phyloP scores from a whole-genome alignment of 2,113 vertebrate genomes.

The Heliornis fulica region DNA sequence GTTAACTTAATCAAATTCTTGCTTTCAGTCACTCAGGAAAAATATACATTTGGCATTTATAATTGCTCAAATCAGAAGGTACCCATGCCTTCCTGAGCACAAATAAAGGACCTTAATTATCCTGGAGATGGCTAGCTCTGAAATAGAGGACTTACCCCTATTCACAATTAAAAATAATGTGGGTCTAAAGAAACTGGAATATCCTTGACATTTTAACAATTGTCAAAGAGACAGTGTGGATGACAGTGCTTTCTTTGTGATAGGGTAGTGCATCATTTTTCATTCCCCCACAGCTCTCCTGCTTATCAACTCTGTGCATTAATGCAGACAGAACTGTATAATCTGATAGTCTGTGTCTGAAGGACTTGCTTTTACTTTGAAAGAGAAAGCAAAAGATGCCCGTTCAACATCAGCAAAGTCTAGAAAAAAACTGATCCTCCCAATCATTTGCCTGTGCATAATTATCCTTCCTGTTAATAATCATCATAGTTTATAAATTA shows the following conservation, averaged over 20 bases:
- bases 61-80: not conserved
- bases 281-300: no score
- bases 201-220: not conserved
- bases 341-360: not conserved
- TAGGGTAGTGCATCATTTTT: fast-evolving
- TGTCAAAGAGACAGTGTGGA: not conserved
- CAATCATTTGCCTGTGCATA: not conserved
- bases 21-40: not conserved
- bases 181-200: not conserved
- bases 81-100: not conserved
- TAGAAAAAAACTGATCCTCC: not conserved
- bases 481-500: not conserved
- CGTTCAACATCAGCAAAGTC: not conserved
- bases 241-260: not conserved
- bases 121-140: not conserved
- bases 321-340: not conserved
- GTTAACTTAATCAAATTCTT: not conserved
- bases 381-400: not conserved
- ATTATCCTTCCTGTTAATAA: not conserved
- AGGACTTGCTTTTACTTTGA: not conserved
- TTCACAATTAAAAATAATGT: not conserved
- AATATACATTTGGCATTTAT: not conserved
- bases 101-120: not conserved
- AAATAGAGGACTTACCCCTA: fast-evolving
- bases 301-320: not conserved